phyloP scores from a whole-genome alignment of 2,797 vertebrate genomes.

The Phoeniculus purpureus region DNA sequence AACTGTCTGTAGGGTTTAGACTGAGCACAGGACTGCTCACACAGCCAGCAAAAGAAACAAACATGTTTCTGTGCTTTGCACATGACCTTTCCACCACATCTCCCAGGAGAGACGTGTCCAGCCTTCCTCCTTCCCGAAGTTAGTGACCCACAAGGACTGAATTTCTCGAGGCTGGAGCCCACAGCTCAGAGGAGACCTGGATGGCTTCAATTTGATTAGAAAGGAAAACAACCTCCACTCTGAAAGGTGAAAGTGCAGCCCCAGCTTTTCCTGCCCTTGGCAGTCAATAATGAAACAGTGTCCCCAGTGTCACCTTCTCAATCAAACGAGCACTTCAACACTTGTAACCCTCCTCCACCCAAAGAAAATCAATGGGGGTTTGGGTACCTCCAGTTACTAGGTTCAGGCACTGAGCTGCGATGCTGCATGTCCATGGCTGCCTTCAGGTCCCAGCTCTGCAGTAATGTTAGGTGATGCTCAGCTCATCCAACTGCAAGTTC shows the following conservation, averaged over 20 bases:
- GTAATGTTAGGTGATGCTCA: neutral
- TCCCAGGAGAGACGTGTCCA: neutral
- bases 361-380: neutral
- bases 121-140: neutral
- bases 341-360: neutral
- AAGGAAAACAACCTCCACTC: neutral
- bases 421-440: neutral
- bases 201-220: neutral
- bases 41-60: constrained; percentile 2
- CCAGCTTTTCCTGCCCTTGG: neutral
- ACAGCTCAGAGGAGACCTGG: neutral
- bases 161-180: neutral
- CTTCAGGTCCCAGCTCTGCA: neutral
- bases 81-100: neutral
- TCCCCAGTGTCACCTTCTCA: neutral
- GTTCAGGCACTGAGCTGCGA: neutral
- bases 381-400: neutral
- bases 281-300: neutral
- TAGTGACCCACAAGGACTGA: neutral
- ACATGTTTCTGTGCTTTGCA: neutral
- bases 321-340: neutral
- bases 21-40: neutral
- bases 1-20: no score
- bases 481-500: neutral
- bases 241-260: neutral